Conservation (phyloP, 2,113 vertebrate genomes). For the Orycteropus afer region DNA sequence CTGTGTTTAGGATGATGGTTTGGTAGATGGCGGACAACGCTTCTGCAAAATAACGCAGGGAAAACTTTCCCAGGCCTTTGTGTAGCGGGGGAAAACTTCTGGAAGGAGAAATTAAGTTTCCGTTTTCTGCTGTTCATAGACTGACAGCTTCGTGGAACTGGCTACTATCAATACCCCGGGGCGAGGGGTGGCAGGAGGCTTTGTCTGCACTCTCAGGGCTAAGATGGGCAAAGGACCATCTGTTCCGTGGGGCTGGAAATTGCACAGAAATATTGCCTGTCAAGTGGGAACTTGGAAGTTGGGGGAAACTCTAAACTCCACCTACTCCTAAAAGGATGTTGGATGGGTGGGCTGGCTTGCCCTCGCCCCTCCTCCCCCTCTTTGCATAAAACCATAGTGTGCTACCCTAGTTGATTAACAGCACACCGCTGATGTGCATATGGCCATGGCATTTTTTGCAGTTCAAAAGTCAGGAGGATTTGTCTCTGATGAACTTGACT, state of each 20-base stretch:
- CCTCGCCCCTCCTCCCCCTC: constrained; percentile 47
- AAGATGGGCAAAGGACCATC: constrained; percentile 71
- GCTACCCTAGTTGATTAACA: constrained; percentile 48
- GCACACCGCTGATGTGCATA: background rate
- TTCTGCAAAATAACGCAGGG: constrained; percentile 26
- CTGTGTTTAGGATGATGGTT: background rate
- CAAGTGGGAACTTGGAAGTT: constrained; percentile 79
- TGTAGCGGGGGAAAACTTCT: constrained; percentile 60
- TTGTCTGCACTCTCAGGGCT: constrained; percentile 63
- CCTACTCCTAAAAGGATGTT: constrained; percentile 73
- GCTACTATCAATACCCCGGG: background rate
- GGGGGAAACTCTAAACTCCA: constrained; percentile 75
- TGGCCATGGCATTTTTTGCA: background rate
- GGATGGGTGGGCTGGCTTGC: constrained; percentile 71
- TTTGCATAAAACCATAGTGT: constrained; percentile 55
- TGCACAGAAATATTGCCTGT: constrained; percentile 82
- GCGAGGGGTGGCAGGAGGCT: constrained; percentile 47
- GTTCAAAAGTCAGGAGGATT: constrained; percentile 28
- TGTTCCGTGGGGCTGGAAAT: constrained; percentile 73
- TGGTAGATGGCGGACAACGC: background rate
- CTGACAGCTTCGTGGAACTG: constrained; percentile 57
- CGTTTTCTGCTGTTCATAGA: constrained; percentile 7
- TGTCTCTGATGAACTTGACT: constrained; percentile 20
- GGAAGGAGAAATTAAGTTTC: constrained; percentile 56
- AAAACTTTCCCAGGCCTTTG: constrained; percentile 77